Conservation (phyloP, 1,140 invertebrate genomes). For the Campoletis sonorensis region DNA sequence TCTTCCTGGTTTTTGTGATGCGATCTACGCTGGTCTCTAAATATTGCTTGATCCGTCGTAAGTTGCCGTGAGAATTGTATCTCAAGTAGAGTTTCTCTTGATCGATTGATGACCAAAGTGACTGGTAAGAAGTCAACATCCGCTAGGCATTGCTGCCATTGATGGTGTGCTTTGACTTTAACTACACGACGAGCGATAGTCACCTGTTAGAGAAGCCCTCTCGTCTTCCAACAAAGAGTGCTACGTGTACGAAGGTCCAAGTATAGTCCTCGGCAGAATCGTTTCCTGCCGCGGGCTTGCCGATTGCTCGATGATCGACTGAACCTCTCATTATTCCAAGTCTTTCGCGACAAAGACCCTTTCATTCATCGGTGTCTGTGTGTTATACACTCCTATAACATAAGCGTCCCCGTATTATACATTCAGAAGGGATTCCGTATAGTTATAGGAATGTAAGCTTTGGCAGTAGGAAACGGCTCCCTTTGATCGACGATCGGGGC, state of each 20-base stretch:
- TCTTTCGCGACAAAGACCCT: slow-evolving; percentile 25
- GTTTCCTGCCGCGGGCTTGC: background rate
- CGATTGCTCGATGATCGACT: slow-evolving; percentile 18
- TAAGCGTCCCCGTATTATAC: background rate
- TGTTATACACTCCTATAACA: background rate
- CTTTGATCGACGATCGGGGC: slow-evolving; percentile 53
- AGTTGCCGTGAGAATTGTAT: background rate
- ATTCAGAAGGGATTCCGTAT: background rate
- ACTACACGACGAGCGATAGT: slow-evolving; percentile 46
- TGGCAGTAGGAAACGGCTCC: slow-evolving; percentile 33
- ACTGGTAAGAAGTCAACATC: slow-evolving; percentile 14
- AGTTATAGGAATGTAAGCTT: slow-evolving; percentile 9
- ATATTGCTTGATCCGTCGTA: background rate
- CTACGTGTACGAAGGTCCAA: background rate
- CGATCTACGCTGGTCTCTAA: no score
- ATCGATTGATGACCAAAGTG: slow-evolving; percentile 31
- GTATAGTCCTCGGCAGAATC: slow-evolving; percentile 8
- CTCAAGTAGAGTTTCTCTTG: background rate
- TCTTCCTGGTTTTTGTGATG: no score
- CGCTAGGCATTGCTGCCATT: background rate
- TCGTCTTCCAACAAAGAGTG: slow-evolving; percentile 42
- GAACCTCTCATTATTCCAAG: background rate
- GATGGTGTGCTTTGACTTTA: slow-evolving; percentile 38
- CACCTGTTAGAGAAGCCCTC: slow-evolving; percentile 47
- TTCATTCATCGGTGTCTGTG: background rate